Evolutionary conservation across 2,113 vertebrate genomes (phyloP).

Genomic region (Collichthys lucidus): DNA sequence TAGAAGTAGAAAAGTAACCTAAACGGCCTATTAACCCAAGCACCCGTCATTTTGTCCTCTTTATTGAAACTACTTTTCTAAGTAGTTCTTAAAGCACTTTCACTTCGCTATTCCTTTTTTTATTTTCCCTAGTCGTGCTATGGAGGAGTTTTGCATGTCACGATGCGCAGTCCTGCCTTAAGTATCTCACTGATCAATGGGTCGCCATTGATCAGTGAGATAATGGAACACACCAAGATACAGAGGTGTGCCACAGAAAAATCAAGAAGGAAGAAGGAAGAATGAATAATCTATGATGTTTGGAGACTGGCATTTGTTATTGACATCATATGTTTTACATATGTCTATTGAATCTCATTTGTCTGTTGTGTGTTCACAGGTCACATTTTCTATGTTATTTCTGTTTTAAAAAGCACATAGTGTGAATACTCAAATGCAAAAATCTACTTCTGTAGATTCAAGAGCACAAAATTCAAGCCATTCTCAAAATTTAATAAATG

Average conservation of each 20-base stretch:
- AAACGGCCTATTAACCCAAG: background rate
- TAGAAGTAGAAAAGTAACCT: background rate
- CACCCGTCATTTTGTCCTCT: background rate
- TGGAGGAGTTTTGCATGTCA: too few species aligned
- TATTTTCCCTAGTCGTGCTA: background rate
- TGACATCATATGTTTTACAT: too few species aligned
- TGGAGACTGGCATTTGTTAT: too few species aligned
- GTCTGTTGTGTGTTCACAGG: background rate
- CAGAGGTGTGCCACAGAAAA: too few species aligned
- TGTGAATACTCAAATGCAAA: background rate
- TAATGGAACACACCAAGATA: background rate
- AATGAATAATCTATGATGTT: too few species aligned
- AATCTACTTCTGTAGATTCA: too few species aligned
- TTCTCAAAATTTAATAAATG: background rate
- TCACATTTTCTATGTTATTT: background rate
- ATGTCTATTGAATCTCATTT: background rate
- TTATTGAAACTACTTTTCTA: background rate
- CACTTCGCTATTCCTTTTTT: background rate
- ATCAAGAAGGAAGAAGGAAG: too few species aligned
- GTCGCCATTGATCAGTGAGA: too few species aligned
- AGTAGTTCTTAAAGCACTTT: background rate
- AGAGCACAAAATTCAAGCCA: background rate
- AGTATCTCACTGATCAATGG: background rate
- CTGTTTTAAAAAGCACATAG: background rate
- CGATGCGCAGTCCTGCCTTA: background rate